Evolutionary conservation across 2,797 vertebrate species (phyloP).

Genomic region (Phylloscopus collybita): DNA sequence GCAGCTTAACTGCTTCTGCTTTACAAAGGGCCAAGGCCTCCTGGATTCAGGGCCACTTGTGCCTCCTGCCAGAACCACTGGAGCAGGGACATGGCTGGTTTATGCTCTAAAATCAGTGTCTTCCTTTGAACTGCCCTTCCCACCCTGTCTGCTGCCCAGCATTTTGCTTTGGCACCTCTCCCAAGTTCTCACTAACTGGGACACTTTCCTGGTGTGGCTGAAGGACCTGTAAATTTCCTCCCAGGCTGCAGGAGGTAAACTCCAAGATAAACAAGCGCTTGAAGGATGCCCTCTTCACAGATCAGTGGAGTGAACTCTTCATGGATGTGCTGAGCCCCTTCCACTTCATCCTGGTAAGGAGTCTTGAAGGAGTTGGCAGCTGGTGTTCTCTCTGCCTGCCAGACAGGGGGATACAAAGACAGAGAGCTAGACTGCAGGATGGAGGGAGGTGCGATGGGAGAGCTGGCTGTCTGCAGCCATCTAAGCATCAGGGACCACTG

Average conservation of each 20-base stretch:
- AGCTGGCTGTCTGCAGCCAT: neutral
- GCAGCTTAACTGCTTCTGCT: neutral
- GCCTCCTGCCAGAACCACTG: neutral
- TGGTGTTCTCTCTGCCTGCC: neutral
- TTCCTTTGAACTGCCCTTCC: neutral
- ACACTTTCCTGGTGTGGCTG: neutral
- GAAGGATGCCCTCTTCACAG: conserved; percentile 96
- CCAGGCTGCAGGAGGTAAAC: conserved; percentile 96
- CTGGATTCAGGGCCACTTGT: neutral
- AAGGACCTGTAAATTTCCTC: neutral
- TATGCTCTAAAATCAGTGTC: neutral
- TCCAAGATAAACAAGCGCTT: conserved; percentile 97
- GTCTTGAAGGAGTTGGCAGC: neutral
- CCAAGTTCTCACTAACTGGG: neutral
- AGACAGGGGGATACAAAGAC: neutral
- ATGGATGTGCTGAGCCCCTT: conserved; percentile 96
- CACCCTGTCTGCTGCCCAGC: neutral
- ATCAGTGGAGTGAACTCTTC: conserved; percentile 97
- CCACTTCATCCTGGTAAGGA: conserved; percentile 93
- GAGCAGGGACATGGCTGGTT: neutral
- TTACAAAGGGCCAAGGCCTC: neutral
- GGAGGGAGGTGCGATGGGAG: neutral
- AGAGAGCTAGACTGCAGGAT: neutral
- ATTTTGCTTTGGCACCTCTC: neutral
- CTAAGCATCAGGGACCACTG: neutral